Percentiles rank a stretch among this genome's conserved stretches.
Conservation (phyloP, 2,888 invertebrate species). For the Tinea semifulvella region DNA sequence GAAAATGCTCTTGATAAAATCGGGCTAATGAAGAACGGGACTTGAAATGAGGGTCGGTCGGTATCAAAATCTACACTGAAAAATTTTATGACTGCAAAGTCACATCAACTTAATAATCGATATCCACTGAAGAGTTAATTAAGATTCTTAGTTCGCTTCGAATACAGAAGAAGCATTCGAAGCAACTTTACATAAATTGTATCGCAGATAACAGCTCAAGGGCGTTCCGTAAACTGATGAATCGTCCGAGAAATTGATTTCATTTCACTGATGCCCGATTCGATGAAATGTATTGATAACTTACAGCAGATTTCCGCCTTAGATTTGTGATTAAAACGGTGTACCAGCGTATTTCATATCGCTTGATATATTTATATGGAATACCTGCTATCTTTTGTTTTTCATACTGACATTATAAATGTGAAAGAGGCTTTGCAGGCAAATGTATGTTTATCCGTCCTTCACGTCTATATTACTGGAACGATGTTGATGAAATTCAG, state of each 20-base stretch:
- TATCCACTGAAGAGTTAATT: background rate
- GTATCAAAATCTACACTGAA: slow-evolving; percentile 10
- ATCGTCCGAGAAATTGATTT: slow-evolving; percentile 46
- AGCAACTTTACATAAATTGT: background rate
- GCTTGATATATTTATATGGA: too few species aligned
- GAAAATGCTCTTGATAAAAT: slow-evolving; percentile 58
- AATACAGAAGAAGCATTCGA: slow-evolving; percentile 7
- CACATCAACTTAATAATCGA: background rate
- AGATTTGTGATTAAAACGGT: slow-evolving; percentile 11
- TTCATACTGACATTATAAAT: too few species aligned
- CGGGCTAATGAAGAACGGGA: slow-evolving; percentile 62
- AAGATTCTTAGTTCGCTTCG: background rate
- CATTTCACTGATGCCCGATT: slow-evolving; percentile 43
- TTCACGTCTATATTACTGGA: too few species aligned
- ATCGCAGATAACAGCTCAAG: slow-evolving; percentile 9
- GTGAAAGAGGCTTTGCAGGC: too few species aligned
- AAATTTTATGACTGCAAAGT: slow-evolving; percentile 8
- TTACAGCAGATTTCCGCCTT: slow-evolving; percentile 12
- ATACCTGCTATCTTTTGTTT: too few species aligned
- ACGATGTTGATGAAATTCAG: too few species aligned
- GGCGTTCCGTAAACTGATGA: slow-evolving; percentile 13
- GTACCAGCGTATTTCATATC: background rate
- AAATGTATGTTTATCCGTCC: too few species aligned
- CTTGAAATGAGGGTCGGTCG: slow-evolving; percentile 43
- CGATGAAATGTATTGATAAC: slow-evolving; percentile 44